Evolutionary conservation across 2,888 invertebrate species (phyloP), one percentile per base, ranked within the genome.

Genomic region (Pantelozetes paolii): DNA sequence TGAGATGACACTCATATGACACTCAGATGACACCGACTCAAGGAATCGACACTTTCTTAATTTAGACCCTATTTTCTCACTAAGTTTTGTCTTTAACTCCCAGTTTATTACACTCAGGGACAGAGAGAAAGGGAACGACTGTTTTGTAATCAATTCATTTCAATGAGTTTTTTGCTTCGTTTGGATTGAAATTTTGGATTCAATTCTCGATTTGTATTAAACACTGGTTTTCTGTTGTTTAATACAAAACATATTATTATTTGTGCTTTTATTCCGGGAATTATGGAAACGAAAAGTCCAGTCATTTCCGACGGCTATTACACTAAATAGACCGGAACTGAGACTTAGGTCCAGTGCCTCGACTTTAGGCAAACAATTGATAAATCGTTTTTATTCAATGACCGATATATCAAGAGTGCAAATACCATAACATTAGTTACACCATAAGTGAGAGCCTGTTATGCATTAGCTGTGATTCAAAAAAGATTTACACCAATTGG

Each of bases 311-410:
- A 40, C 26, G 36, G 42, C 42, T 32, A 42, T 67, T 67, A 67
- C 67, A 67, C 40, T 67, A 40, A 67, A 67, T 40, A 67, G 40
- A 67, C 67, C 67, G 67, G 67, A 67, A 42, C 67, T 23, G 23
- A 67, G 32, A 40, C 13, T n/a, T 23, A 42, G 40, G 6, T 59
- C 30, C 23, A 50, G 50, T n/a, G 32, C 3, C 40, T 40, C 36
- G 67, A 30, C 32, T 30, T 23, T 67, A 5, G 18, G 28, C 57
- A 20, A 28, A 62, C 30, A n/a, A 62, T 20, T 67, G 67, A 67
- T 67, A 23, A 40, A 67, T 40, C 2, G 40, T 42, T 67, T 40
- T 23, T n/a, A 5, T 40, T 23, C 42, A 42, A 20, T 67, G 36
- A 15, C 32, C 40, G 30, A 67, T 67, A 67, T 67, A 67, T 67